Evolutionary conservation across 2,113 vertebrate species (phyloP), one percentile per base, ranked within the genome.

Genomic region (Jaculus jaculus): DNA sequence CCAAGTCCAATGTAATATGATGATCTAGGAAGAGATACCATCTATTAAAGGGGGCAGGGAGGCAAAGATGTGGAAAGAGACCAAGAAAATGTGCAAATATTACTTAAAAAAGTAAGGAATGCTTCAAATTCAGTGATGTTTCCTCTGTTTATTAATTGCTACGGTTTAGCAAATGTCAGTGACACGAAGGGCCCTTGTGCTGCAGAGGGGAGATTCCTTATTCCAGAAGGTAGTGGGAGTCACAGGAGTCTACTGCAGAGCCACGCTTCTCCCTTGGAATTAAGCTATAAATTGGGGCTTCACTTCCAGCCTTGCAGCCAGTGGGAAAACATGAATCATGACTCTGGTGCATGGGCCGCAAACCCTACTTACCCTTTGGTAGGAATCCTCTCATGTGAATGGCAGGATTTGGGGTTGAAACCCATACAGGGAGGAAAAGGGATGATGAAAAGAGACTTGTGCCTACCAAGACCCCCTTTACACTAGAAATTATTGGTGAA

Each of bases 41-140:
- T 96, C 84, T 77, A 92, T 96, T 90, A 90, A 87, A 89, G 78
- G 78, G n/a, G 51, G 51, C 21, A 8, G 24, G n/a, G 15, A 17
- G 63, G 90, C 32, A 84, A 82, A 73, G 84, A 97, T 78, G 84
- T 96, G 87, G 87, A 97, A 96, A 90, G 93, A 97, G 84, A 95
- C 94, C 95, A 96, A 90, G 89, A 96, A 97, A 94, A 94, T 18
- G 90, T 30, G 9, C 97, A 97, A 97, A 96, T 96, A 85, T 92
- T 96, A 28, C n/a, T 96, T 96, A 91, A 91, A 93, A 96, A 97
- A 98, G 97, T 84, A 94, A 97, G 97, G 98, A 98, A 98, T 98
- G 97, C 94, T 97, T 98, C 95, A 84, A 80, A 97, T 92, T 89
- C 89, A 89, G 95, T 79, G 85, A 78, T 68, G 89, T 96, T 91